Base-by-base conservation (phyloP, 2,797 vertebrate species). In the Enteromius treurensis region DNA sequence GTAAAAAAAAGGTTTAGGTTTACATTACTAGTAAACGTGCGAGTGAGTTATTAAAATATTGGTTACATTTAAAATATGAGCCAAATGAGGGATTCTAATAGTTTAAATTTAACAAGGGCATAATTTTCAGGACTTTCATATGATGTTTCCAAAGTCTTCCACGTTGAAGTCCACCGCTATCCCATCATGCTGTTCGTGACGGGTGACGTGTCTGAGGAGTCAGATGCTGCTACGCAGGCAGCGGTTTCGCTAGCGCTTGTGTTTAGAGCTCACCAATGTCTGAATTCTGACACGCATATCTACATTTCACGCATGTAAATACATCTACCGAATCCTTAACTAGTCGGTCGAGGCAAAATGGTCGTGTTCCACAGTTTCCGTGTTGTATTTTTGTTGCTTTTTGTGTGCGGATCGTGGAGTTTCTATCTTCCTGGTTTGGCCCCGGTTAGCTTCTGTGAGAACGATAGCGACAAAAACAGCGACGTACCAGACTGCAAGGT, bases 391-490 rank as follows among this genome's bases (percentile, higher is more conserved):
- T 55, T 67, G 49, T 17, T 78, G 80, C 65, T 80, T 34, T 71
- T 85, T 21, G 15, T 88, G 75, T 90, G 88, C 0, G 84, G 84
- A 9, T 79, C 23, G 29, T 67, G 79, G 79, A 90, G 90, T 82
- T 97, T 98, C 90, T 97, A 97, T 91, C 93, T 98, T 79, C 96
- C 97, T 3, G 96, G 96, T 85, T 92, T 97, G 89, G 96, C 96
- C 1, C 96, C 97, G 3, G 97, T 97, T 88, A 97, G 94, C 92
- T 98, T 98, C 88, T 98, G 97, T 69, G 94, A 95, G 51, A 83
- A 89, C 5, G 80, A 86, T 1, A 51, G 88, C 8, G 88, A n/a
- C 4, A 83, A 87, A 45, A 84, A 76, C 11, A 55, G 69, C 45
- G 73, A 86, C 45, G 85, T 92, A 5, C 92, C 91, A 8, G 92